phyloP scores from a whole-genome alignment of 2,113 vertebrate genomes.

The Glaucomys volans region DNA sequence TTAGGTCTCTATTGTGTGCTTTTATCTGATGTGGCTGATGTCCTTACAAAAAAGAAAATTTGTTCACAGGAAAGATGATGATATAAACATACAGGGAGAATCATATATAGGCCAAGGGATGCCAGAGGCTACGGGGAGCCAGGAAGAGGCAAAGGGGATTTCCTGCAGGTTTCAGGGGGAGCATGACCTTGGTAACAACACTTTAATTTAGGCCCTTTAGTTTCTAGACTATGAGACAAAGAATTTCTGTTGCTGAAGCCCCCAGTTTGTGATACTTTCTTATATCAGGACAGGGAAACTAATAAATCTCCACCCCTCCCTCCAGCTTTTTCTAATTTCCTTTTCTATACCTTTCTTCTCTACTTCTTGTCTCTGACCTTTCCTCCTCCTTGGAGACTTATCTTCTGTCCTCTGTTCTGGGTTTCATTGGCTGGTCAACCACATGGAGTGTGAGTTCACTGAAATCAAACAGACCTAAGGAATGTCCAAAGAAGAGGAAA shows the following conservation, averaged over 20 bases:
- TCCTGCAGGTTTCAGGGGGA: background rate
- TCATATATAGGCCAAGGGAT: background rate
- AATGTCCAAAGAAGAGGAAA: background rate
- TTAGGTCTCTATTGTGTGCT: background rate
- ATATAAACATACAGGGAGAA: background rate
- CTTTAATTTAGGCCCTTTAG: background rate
- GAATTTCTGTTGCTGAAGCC: background rate
- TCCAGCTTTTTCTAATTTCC: background rate
- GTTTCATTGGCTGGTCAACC: background rate
- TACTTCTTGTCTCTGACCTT: background rate
- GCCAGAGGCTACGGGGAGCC: background rate
- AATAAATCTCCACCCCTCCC: background rate
- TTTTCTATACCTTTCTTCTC: background rate
- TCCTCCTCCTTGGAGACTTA: background rate
- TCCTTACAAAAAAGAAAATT: background rate
- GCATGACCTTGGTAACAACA: too few relatives aligned
- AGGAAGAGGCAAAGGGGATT: background rate
- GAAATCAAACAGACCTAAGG: background rate
- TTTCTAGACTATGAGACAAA: background rate
- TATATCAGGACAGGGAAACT: background rate
- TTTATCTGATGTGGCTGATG: background rate
- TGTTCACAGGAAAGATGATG: background rate
- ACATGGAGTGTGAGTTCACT: background rate
- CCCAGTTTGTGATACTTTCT: background rate
- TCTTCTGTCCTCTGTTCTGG: background rate